These are phyloP conservation scores for Alviniconcha marisindica DNA, from an alignment of 1,140 invertebrate species.

Conservation along the genomic window DNA sequence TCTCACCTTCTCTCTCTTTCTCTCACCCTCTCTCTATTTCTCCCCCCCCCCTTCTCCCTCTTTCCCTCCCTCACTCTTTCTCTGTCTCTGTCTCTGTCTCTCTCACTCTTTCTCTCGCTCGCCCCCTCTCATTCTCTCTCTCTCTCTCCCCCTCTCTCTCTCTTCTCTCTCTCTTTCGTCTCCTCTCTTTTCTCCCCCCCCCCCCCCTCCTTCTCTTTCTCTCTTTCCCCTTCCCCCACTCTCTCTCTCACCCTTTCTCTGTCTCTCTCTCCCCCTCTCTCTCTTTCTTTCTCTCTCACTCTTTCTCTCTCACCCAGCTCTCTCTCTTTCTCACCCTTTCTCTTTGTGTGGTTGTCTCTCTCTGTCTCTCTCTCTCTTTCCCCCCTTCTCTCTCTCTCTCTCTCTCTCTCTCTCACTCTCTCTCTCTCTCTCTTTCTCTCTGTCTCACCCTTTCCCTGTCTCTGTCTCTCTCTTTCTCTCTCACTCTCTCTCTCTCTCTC, in stretches of 20 bases:
- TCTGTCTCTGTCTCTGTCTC: no score
- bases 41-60: no score
- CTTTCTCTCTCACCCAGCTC: not conserved
- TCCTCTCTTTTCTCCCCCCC: no score
- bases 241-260: not conserved
- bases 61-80: no score
- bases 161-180: no score
- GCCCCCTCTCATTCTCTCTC: no score
- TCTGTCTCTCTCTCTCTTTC: not conserved
- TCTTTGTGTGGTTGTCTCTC: not conserved
- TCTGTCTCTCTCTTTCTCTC: conserved; percentile 15
- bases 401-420: conserved; percentile 18
- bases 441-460: not conserved
- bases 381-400: not conserved
- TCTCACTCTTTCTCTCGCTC: no score
- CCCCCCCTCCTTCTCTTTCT: no score
- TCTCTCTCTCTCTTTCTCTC: conserved; percentile 1
- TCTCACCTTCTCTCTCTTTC: no score
- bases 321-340: not conserved
- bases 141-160: no score
- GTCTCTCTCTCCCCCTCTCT: not conserved
- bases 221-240: no score
- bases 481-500: conserved; percentile 16
- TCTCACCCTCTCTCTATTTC: no score
- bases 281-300: not conserved